phyloP scores from a whole-genome alignment of 2,888 invertebrate species.

The Oscheius sp. region DNA sequence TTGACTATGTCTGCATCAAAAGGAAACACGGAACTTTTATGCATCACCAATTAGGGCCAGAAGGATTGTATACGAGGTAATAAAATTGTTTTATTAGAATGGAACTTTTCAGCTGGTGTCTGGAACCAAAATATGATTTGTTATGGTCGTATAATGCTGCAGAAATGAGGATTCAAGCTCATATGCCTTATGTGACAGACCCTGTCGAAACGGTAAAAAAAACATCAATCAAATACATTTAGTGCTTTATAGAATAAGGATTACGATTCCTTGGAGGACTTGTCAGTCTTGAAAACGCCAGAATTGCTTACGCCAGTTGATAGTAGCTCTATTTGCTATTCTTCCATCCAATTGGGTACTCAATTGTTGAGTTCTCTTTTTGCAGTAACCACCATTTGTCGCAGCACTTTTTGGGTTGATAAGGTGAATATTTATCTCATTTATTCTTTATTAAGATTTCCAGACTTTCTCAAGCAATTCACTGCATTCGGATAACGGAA shows the following conservation, averaged over 20 bases:
- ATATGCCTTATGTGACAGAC: constrained; percentile 37
- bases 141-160: constrained; percentile 83
- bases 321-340: constrained; percentile 28
- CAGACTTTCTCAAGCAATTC: constrained; percentile 13
- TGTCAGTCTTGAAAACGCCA: constrained; percentile 45
- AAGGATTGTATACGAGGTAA: constrained; percentile 47
- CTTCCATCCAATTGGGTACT: constrained; percentile 48
- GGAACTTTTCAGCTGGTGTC: constrained; percentile 42
- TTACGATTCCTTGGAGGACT: constrained; percentile 32
- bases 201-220: background rate
- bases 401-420: constrained; percentile 42
- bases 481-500: background rate
- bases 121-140: constrained; percentile 91
- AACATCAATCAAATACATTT: background rate
- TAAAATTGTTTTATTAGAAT: background rate
- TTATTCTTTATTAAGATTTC: background rate
- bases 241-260: background rate
- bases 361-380: constrained; percentile 48
- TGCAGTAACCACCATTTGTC: constrained; percentile 42
- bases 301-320: constrained; percentile 55
- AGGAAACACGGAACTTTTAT: constrained; percentile 48
- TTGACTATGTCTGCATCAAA: constrained; percentile 56
- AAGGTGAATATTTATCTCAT: constrained; percentile 11
- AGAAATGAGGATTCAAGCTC: constrained; percentile 51
- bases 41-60: constrained; percentile 50